Base-by-base conservation (phyloP, 1,140 invertebrate genomes). In the Linepithema humile region DNA sequence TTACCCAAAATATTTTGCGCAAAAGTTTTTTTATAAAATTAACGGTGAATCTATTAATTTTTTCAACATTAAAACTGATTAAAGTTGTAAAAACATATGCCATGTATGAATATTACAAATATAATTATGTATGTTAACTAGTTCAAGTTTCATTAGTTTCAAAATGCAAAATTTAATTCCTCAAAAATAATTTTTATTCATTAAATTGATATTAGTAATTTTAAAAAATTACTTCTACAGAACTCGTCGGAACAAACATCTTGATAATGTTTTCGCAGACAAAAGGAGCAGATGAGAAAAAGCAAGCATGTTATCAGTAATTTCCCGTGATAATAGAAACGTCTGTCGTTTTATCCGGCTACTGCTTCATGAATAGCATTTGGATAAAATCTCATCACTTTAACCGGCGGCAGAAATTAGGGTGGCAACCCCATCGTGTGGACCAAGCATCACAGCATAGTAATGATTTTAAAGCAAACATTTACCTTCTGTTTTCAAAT, bases 301-400 rank as follows among this genome's bases (percentile, higher is more conserved):
- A 45, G 15, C 2, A 26, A 20, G 35, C 1, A 12, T 4, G 7
- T 73, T 65, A 60, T 64, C 50, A 62, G 45, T 64, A 80, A 86
- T 90, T 91, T 72, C 72, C 67, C 20, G 67, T 64, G 88, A 90
- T 90, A 90, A 92, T 91, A 91, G 89, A 90, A 89, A 91, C 53
- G 75, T 88, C 83, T 62, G 55, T 53, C 40, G 26, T 43, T 64
- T 85, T 78, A 84, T 84, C 43, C 1, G 38, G 48, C 45, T 55
- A 29, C n/a, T 2, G 10, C 6, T 65, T 35, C 92, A 92, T 92
- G 91, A 92, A 92, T 92, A 92, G 75, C 88, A 92, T 93, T 92
- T 91, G 91, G 89, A 93, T 93, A 93, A 90, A 92, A 93, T 91
- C 91, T 93, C 90, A 89, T 93, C 87, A 85, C 88, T 88, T 67